Evolutionary conservation across 2,113 vertebrate genomes (phyloP).

Genomic region (Amblyopsis rosae): DNA sequence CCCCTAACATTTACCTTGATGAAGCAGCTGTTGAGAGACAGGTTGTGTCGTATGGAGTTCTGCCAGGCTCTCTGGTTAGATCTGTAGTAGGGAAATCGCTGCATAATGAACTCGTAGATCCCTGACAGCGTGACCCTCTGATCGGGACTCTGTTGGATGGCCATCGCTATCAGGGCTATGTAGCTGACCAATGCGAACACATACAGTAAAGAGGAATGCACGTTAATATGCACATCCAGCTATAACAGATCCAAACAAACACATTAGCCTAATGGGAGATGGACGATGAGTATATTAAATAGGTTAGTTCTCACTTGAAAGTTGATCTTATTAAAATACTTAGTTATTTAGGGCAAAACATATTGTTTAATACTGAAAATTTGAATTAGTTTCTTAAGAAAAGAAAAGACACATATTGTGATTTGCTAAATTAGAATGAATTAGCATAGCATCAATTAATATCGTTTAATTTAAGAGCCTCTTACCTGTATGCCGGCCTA

Average conservation of each 20-base stretch:
- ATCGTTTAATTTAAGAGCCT: conserved; percentile 7
- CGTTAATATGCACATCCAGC: neutral
- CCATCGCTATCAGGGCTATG: conserved; percentile 97
- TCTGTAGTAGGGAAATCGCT: conserved; percentile 94
- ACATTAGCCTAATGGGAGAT: neutral
- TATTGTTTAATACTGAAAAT: neutral
- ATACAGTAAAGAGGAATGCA: neutral
- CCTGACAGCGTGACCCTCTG: conserved; percentile 93
- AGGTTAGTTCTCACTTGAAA: neutral
- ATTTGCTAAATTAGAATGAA: neutral
- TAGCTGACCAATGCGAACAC: conserved; percentile 81
- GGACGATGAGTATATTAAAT: neutral
- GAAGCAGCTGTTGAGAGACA: conserved; percentile 98
- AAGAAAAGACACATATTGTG: neutral
- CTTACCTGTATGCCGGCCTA: conserved; percentile 93
- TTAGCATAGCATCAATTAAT: neutral
- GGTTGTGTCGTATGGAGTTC: conserved; percentile 97
- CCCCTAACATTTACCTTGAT: conserved; percentile 83
- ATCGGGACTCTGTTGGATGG: conserved; percentile 95
- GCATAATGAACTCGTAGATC: conserved; percentile 99
- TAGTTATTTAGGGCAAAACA: neutral
- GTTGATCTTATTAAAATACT: neutral
- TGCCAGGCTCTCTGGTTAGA: conserved; percentile 98
- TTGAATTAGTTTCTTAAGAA: no score
- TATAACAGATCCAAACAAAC: neutral